Evolutionary conservation across 2,888 invertebrate species (phyloP), one percentile per base, ranked within the genome.

Genomic region (Drosophila atripex): DNA sequence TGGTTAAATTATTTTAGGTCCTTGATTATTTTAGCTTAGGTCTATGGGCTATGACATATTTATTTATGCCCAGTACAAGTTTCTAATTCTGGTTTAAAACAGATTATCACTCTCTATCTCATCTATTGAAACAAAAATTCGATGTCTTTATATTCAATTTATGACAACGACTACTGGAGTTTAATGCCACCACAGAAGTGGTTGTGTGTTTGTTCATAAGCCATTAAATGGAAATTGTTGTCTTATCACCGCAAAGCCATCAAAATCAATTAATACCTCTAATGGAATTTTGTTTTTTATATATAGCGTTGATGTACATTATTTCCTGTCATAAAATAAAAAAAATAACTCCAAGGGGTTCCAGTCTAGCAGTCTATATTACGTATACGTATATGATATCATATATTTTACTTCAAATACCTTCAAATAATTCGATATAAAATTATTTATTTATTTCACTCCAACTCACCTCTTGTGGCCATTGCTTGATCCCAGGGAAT

Each of bases 401-500:
- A 18, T 18, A 1, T 18, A 18, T 18, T 18, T 18, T n/a, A n/a
- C n/a, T n/a, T n/a, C n/a, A n/a, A n/a, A n/a, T n/a, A n/a, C n/a
- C n/a, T n/a, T n/a, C n/a, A n/a, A n/a, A n/a, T n/a, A n/a, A n/a
- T n/a, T n/a, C n/a, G n/a, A n/a, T n/a, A n/a, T n/a, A n/a, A n/a
- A n/a, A n/a, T n/a, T n/a, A n/a, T n/a, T n/a, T 7, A 21, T 7
- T 3, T 21, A 1, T n/a, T n/a, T n/a, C n/a, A n/a, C n/a, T 14
- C 2, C 3, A 12, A 85, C 90, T 89, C 77, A 92, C 91, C 86
- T 72, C 90, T 76, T 52, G 89, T 83, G 66, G 85, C 77, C 78
- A 78, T 75, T 89, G 92, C 85, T 86, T 93, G 93, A 54, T 92
- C 93, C 78, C 92, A 92, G 45, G 94, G 93, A 77, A 94, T 92